Evolutionary conservation across 2,113 vertebrate genomes (phyloP).

Genomic region (Psittacula cyanocephala): DNA sequence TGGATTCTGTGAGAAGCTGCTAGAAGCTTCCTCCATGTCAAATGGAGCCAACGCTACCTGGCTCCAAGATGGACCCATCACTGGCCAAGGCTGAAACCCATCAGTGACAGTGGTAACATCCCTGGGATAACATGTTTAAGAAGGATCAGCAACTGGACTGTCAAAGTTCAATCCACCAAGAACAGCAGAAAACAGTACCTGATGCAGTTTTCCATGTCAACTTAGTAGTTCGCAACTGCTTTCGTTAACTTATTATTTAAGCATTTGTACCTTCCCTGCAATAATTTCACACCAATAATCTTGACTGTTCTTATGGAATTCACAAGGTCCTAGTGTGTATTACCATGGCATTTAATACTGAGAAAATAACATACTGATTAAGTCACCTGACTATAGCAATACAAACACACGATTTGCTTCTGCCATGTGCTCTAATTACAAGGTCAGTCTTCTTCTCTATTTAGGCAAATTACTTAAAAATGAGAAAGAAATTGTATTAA

Average conservation of each 20-base stretch:
- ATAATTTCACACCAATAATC: not conserved
- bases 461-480: not conserved
- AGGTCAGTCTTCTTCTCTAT: not conserved
- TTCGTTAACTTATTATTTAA: not conserved
- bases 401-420: not conserved
- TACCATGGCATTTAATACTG: not conserved
- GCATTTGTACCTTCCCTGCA: not conserved
- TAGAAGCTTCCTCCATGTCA: no score
- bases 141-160: not conserved
- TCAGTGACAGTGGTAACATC: not conserved
- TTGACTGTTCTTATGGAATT: not conserved
- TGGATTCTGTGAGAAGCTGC: not conserved
- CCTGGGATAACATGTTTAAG: not conserved
- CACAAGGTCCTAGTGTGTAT: not conserved
- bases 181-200: not conserved
- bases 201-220: not conserved
- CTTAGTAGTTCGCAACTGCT: not conserved
- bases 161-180: not conserved
- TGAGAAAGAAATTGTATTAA: not conserved
- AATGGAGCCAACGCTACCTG: not conserved
- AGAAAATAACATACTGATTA: not conserved
- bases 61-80: accelerated
- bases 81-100: not conserved
- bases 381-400: not conserved
- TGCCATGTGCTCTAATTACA: not conserved